Base-by-base conservation (phyloP, 2,888 invertebrate species). In the Drosophila dives region DNA sequence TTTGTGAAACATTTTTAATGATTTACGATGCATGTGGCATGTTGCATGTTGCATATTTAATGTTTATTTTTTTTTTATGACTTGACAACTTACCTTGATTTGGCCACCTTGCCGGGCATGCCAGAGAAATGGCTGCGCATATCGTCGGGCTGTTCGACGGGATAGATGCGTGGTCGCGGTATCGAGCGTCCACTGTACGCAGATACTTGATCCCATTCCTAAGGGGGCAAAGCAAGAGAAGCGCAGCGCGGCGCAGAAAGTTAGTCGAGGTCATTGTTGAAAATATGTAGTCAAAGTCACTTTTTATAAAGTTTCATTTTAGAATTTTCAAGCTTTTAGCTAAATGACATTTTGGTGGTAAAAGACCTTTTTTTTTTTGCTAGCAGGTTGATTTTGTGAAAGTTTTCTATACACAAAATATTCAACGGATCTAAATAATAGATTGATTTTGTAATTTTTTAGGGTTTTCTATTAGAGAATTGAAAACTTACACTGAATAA, bases 111-210 rank as follows among this genome's bases (percentile, higher is more conserved):
- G 72, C 95, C 95, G 7, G 92, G 92, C 93, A 96, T 95, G 75
- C 95, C 95, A 77, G 96, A 96, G 89, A 96, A 96, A 86, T 95
- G 95, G 78, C 96, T 96, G 76, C 97, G 95, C 92, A 97, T 94
- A 85, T 97, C 97, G 89, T 98, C 97, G 70, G 95, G 94, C 89
- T 94, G 94, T 77, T 96, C 96, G 78, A 96, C 94, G 29, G 96
- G 95, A 93, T 97, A 98, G 92, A 98, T 97, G 86, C 97, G 95
- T 56, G 98, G 97, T 81, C 98, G 94, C 76, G 97, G 97, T 93
- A 97, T 97, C 90, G 97, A 98, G 91, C 98, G 95, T 80, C 97
- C 96, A 93, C 98, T 98, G 92, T 98, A 98, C 60, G 97, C 97
- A 49, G 98, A 98, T 75, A 98, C 96, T 92, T 96, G 96, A 92